phyloP scores from a whole-genome alignment of 2,797 vertebrate species.

The Diplodus puntazzo region DNA sequence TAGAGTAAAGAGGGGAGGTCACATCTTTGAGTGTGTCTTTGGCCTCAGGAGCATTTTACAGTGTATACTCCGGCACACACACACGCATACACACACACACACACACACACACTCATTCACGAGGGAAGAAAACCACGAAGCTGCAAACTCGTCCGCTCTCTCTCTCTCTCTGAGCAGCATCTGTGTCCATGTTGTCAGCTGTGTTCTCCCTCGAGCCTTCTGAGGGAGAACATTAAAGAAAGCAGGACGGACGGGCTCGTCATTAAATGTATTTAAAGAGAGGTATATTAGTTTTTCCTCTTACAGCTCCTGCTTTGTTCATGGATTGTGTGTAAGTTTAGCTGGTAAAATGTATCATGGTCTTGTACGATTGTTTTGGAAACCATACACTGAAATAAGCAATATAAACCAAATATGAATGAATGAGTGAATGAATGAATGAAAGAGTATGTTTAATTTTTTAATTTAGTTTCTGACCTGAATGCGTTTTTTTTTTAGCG shows the following conservation, averaged over 20 bases:
- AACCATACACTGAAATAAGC: no score
- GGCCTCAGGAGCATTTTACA: conserved; percentile 24
- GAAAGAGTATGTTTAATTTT: no score
- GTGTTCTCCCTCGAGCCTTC: conserved; percentile 44
- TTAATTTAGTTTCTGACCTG: background rate
- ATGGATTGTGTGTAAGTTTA: no score
- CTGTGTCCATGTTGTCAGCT: conserved; percentile 44
- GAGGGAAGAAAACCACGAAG: conserved; percentile 59
- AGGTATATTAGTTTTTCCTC: background rate
- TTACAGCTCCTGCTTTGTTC: no score
- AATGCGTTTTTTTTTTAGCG: background rate
- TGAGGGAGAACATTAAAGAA: conserved; percentile 41
- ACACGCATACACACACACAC: conserved; percentile 14
- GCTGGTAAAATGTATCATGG: no score
- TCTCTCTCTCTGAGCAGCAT: conserved; percentile 35
- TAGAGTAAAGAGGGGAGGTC: conserved; percentile 33
- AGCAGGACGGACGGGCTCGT: conserved; percentile 8
- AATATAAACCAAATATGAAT: no score
- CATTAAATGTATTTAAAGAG: background rate
- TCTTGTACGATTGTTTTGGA: no score
- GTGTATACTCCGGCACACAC: background rate
- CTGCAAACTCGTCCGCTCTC: conserved; percentile 42
- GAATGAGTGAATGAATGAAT: no score
- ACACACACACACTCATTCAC: conserved; percentile 19
- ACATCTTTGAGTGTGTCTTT: conserved; percentile 46